Evolutionary conservation across 2,888 invertebrate species (phyloP).

Genomic region (Epirrhoe tristata): DNA sequence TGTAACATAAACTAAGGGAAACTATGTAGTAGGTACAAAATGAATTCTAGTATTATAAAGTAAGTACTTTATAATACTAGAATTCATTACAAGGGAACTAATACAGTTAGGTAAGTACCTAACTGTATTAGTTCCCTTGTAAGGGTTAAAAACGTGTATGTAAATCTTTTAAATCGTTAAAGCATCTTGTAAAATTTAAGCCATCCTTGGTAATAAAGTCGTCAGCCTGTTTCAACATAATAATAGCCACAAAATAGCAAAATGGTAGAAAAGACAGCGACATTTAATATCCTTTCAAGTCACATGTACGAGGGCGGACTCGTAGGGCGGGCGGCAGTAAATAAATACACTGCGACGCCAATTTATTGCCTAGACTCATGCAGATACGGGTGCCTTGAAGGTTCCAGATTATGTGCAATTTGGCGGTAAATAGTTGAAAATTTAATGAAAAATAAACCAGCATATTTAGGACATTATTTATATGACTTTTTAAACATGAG

Average conservation of each 20-base stretch:
- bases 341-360: conserved; percentile 77
- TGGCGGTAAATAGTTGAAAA: background rate
- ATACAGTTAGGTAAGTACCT: too few relatives aligned
- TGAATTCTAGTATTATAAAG: too few relatives aligned
- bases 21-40: too few relatives aligned
- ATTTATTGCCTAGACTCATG: conserved; percentile 70
- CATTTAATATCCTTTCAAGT: conserved; percentile 52
- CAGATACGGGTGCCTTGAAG: conserved; percentile 42
- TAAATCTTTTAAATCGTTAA: too few relatives aligned
- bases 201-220: background rate
- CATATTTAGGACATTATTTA: too few relatives aligned
- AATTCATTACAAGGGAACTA: too few relatives aligned
- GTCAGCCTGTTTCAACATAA: background rate
- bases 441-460: background rate
- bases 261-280: conserved; percentile 18
- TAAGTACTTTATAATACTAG: too few relatives aligned
- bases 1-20: too few relatives aligned
- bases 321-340: conserved; percentile 61
- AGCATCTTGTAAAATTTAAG: too few relatives aligned
- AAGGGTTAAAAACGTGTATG: too few relatives aligned
- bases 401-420: conserved; percentile 9
- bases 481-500: too few relatives aligned
- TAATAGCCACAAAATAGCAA: conserved; percentile 1
- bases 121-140: too few relatives aligned
- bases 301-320: conserved; percentile 50